A percentile compares a stretch with the other conserved stretches of the same genome.
Evolutionary conservation across 2,113 vertebrate species (phyloP).

Genomic region (Pseudopodoces humilis): DNA sequence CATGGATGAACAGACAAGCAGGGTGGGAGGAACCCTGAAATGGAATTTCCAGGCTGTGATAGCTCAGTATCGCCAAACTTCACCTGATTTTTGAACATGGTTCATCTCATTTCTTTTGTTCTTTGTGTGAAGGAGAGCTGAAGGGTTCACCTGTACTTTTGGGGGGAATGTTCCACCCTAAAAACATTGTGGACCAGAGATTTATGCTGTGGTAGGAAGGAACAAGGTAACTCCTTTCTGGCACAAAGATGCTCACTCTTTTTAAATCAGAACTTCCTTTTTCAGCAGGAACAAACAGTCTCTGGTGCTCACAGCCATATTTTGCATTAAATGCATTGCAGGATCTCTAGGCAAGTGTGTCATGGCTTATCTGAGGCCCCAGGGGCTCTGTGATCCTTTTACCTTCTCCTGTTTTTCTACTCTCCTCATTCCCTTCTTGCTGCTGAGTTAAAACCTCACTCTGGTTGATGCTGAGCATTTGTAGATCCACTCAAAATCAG

Average conservation of each 20-base stretch:
- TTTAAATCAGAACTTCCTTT: background rate
- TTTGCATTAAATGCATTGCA: background rate
- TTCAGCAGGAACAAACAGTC: background rate
- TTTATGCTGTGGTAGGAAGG: background rate
- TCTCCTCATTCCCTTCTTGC: background rate
- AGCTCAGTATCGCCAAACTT: background rate
- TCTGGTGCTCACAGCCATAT: background rate
- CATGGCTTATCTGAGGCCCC: background rate
- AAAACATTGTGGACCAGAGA: background rate
- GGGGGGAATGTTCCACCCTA: background rate
- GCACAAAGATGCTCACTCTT: background rate
- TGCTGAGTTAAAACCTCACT: background rate
- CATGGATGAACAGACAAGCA: rapidly evolving
- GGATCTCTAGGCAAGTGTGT: background rate
- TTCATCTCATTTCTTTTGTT: background rate
- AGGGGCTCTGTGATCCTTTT: background rate
- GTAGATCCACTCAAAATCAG: background rate
- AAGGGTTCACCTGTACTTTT: background rate
- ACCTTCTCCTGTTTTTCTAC: background rate
- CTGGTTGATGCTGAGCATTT: background rate
- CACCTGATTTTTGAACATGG: background rate
- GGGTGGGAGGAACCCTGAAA: background rate
- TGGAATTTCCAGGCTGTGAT: background rate
- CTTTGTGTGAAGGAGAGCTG: background rate
- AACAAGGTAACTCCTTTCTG: background rate